Percentiles rank a stretch among this genome's conserved stretches.
These are phyloP conservation scores for Lacerta viridis DNA, from an alignment of 2,797 vertebrate genomes.

Conservation along the genomic window DNA sequence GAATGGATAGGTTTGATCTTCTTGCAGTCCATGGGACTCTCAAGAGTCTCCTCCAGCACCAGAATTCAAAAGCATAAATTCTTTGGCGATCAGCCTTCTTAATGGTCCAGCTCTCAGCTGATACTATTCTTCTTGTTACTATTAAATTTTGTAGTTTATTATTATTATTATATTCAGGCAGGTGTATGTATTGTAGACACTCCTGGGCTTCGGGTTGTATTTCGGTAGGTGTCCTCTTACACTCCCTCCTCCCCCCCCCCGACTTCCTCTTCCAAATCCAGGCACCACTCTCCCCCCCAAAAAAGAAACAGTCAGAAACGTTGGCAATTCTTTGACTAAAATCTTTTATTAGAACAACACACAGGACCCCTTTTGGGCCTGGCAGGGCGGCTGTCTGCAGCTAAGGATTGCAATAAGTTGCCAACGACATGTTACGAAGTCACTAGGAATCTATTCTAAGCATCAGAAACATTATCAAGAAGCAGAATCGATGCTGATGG, in stretches of 20 bases:
- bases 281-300: neutral
- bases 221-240: no score
- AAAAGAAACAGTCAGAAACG: constrained; percentile 53
- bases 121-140: no score
- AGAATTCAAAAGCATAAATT: no score
- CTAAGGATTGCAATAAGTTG: constrained; percentile 75
- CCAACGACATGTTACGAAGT: constrained; percentile 74
- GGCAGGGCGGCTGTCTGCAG: constrained; percentile 77
- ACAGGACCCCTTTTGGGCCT: constrained; percentile 76
- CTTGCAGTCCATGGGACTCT: no score
- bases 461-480: constrained; percentile 77
- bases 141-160: no score
- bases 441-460: constrained; percentile 82
- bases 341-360: constrained; percentile 91
- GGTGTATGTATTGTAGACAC: no score
- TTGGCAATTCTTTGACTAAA: constrained; percentile 74
- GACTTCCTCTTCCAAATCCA: neutral
- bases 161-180: no score
- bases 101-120: no score
- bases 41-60: no score
- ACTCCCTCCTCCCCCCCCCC: no score
- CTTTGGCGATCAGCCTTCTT: no score
- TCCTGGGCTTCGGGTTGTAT: neutral
- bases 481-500: constrained; percentile 52
- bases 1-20: no score